phyloP scores from a whole-genome alignment of 2,797 vertebrate genomes.

The Falco columbarius region DNA sequence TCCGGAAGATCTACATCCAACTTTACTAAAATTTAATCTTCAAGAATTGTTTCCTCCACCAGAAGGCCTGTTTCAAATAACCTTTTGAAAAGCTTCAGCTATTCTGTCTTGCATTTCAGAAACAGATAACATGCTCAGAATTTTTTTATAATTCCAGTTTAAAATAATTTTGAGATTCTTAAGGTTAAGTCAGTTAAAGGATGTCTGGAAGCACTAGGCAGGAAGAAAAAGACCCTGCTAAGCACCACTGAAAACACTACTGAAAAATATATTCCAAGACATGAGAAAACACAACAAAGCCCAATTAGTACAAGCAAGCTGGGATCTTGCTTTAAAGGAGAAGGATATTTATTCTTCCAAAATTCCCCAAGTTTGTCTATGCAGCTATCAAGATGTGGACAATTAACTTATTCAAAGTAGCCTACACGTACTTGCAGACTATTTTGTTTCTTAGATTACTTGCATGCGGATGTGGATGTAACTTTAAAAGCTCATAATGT shows the following conservation, averaged over 20 bases:
- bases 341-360: background rate
- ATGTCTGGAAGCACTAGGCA: background rate
- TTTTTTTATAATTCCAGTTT: background rate
- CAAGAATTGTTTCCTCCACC: background rate
- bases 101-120: background rate
- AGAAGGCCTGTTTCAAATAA: background rate
- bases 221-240: background rate
- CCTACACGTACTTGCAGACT: background rate
- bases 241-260: background rate
- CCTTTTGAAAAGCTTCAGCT: background rate
- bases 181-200: background rate
- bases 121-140: background rate
- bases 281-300: background rate
- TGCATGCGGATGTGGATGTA: background rate
- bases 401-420: background rate
- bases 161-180: background rate
- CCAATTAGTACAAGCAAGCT: background rate
- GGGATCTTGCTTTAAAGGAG: background rate
- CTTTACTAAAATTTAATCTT: background rate
- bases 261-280: background rate
- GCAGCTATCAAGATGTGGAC: background rate
- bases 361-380: background rate
- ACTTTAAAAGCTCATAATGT: background rate
- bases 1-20: background rate
- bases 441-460: background rate